Conservation (phyloP, 2,797 vertebrate genomes). For the Lophius americanus region DNA sequence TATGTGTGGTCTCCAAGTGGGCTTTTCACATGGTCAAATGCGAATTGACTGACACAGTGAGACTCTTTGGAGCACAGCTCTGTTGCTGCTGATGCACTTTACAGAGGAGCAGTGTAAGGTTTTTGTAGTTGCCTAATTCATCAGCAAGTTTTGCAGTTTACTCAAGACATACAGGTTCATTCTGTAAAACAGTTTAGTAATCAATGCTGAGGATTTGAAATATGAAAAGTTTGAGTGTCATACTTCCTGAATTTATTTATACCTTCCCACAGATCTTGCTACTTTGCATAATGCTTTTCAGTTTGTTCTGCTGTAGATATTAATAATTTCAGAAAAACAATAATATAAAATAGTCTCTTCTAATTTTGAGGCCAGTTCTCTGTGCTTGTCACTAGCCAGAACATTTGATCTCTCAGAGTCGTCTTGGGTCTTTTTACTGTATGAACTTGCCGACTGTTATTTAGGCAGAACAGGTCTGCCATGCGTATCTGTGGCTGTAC, state of each 20-base stretch:
- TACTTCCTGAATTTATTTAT: too few species aligned
- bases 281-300: too few species aligned
- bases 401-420: not conserved
- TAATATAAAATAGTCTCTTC: too few species aligned
- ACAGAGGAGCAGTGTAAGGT: not conserved
- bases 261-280: too few species aligned
- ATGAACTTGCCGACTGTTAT: not conserved
- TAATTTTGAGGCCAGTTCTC: not conserved
- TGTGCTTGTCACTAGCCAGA: not conserved
- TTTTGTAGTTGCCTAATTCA: constrained; percentile 1
- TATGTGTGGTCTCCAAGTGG: constrained; percentile 46
- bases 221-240: too few species aligned
- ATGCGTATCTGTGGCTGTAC: constrained; percentile 25
- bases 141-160: too few species aligned
- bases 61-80: constrained; percentile 39
- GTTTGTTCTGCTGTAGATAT: too few species aligned
- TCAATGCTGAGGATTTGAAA: too few species aligned
- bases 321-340: too few species aligned
- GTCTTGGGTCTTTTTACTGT: not conserved
- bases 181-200: too few species aligned
- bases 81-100: constrained; percentile 12
- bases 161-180: too few species aligned
- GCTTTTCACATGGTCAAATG: constrained; percentile 60
- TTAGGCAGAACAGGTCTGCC: constrained; percentile 11
- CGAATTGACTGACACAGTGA: constrained; percentile 34